Base-by-base conservation (phyloP, 2,888 invertebrate genomes). In the Pammene fasciana region DNA sequence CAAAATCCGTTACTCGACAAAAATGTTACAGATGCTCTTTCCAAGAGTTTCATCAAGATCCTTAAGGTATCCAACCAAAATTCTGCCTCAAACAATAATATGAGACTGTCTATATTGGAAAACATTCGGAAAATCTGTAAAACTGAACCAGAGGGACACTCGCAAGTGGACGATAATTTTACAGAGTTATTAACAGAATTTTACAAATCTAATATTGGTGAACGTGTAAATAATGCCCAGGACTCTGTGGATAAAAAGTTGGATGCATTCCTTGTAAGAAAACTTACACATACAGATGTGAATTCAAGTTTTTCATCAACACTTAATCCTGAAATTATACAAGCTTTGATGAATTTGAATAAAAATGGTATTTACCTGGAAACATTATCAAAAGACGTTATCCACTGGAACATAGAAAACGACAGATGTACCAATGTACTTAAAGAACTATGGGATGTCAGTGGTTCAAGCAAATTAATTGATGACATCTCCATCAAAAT, bases 1-100 rank as follows among this genome's bases (percentile, higher is more conserved):
- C 79, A 86, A 67, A 90, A 90, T 73, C 86, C 90, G 16, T 75
- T 90, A 11, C 75, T 92, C 0, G 89, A 92, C 70, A 82, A 75
- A 77, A 84, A 86, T 46, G 86, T 90, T 3, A 83, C 90, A 0
- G 77, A 76, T 52, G 82, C 84, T 6, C 76, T 91, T 18, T 83
- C 91, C 0, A 88, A 82, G 72, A 88, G 89, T 78, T 87, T 90
- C 66, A 78, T 92, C 1, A 87, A 87, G 73, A 85, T 90, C 61
- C 78, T 92, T 1, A 81, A 80, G 7, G 75, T 82, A 41, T 83
- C 88, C 13, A 78, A 81, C 62, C 79, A 82, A 68, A 85, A 82
- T 73, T 77, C 81, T 1, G 84, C 81, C 55, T 74, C 83, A 1
- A 86, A 86, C 70, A 85, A 80, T 60, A 88, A 85, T 70, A 72